Base-by-base conservation (phyloP, 2,888 invertebrate species). In the Oscheius sp. region DNA sequence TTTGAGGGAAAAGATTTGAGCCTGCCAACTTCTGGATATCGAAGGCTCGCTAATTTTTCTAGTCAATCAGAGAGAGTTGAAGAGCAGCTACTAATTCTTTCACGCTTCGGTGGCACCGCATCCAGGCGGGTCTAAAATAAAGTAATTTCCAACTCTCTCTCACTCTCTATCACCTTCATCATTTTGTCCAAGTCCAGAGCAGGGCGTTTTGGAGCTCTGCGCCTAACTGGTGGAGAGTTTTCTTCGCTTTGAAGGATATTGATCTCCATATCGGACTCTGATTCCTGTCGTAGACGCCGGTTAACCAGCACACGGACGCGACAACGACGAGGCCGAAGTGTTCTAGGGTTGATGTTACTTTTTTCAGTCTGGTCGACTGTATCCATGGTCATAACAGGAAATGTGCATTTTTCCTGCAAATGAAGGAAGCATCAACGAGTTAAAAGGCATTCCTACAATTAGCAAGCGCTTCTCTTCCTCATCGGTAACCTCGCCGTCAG, bases 101-200 rank as follows among this genome's bases (percentile, higher is more conserved):
- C 55, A 17, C 55, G 55, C 55, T 55, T 55, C 33, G 55, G 37
- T 34, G 55, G 55, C 25, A 55, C 45, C 39, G 58, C 63, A 45
- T 63, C 63, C 63, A 63, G 48, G 34, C 63, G 63, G 48, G 29
- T 63, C 63, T 63, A 33, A 45, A 53, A 31, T 25, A 23, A n/a
- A n/a, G n/a, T n/a, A n/a, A n/a, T n/a, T n/a, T n/a, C n/a, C n/a
- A n/a, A n/a, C n/a, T n/a, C n/a, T n/a, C n/a, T n/a, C n/a, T n/a
- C n/a, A n/a, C n/a, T 10, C 20, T 25, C 52, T 2, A 52, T 48
- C 53, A 76, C 76, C 68, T 73, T 48, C 33, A 73, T 68, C 78
- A 78, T 78, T 64, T 78, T 78, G 53, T 78, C 76, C 29, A 78
- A 74, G 46, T 78, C 78, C 46, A 76, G 63, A 39, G 61, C 61